Evolutionary conservation across 64 coral and sea anemone species (phyloP), one percentile per base, ranked within the genome.

Genomic region (Orbicella faveolata): DNA sequence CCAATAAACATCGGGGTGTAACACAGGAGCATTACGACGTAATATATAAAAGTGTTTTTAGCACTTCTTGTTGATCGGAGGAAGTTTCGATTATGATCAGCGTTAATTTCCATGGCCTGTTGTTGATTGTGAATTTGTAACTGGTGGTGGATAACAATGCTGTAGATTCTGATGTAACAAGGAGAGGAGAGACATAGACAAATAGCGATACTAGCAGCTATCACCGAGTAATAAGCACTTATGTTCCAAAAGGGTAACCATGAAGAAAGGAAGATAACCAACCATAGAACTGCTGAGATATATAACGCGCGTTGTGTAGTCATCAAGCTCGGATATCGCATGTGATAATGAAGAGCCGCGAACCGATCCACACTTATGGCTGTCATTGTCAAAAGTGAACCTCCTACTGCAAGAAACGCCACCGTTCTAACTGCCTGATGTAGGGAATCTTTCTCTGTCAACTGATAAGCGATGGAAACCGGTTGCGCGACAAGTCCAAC

Each of bases 11-110:
- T 35, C 0, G 81, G 81, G 0, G 36, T 21, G 69, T 83, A 83
- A 63, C 81, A 83, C 2, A 83, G 9, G 21, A 69, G 39, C 81
- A 83, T 83, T 7, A 18, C 21, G 17, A 83, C 67, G 63, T 67
- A 83, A 41, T 83, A 83, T n/a, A 83, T 67, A 67, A 83, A 83
- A 23, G 81, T 83, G 61, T 41, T 69, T n/a, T 67, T 67, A 16
- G 63, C 81, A 39, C 19, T 83, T 83, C 51, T 81, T 16, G 14
- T 83, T 20, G 63, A 68, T n/a, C 20, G 34, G 4, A 12, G 13
- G 63, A 69, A 6, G 36, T 65, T 36, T 14, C 0, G 61, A 36
- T 36, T 36, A 41, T 68, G 0, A 15, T 65, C 55, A 18, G 53
- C 17, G 14, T 65, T 81, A 9, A 36, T 30, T 63, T 44, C 16